phyloP scores from a whole-genome alignment of 2,113 vertebrate genomes.

The Gasterosteus aculeatus region DNA sequence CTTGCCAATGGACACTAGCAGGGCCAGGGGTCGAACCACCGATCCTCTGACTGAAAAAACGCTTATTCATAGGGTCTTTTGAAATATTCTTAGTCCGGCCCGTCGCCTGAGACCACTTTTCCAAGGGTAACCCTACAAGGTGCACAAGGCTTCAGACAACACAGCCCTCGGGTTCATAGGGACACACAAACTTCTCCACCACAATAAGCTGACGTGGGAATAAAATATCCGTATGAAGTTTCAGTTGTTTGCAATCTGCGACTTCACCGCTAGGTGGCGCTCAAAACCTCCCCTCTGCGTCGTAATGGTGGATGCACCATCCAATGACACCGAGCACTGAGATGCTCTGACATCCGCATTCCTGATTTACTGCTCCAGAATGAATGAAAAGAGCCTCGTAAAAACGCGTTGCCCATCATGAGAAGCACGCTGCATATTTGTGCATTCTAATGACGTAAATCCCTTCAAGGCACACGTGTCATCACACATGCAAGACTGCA shows the following conservation, averaged over 20 bases:
- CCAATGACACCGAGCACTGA: background rate
- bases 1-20: too few relatives aligned
- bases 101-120: too few relatives aligned
- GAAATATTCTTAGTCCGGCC: too few relatives aligned
- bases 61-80: too few relatives aligned
- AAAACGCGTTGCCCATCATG: slow-evolving; percentile 30
- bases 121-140: too few relatives aligned
- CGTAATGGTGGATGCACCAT: background rate
- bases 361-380: background rate
- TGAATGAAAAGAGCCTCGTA: background rate
- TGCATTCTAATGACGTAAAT: slow-evolving; percentile 51
- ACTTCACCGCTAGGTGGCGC: background rate
- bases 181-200: too few relatives aligned
- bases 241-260: background rate
- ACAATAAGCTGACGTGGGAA: background rate
- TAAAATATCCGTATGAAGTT: background rate
- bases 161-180: too few relatives aligned
- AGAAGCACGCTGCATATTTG: slow-evolving; percentile 18
- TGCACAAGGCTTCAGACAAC: too few relatives aligned
- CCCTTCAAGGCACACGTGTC: slow-evolving; percentile 12
- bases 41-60: too few relatives aligned
- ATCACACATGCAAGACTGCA: slow-evolving; percentile 5
- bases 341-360: slow-evolving; percentile 7
- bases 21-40: too few relatives aligned
- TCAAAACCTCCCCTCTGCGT: background rate